A percentile compares a stretch with the other conserved stretches of the same genome.
Conservation (phyloP, 2,797 vertebrate species). For the Pseudochirops cupreus region DNA sequence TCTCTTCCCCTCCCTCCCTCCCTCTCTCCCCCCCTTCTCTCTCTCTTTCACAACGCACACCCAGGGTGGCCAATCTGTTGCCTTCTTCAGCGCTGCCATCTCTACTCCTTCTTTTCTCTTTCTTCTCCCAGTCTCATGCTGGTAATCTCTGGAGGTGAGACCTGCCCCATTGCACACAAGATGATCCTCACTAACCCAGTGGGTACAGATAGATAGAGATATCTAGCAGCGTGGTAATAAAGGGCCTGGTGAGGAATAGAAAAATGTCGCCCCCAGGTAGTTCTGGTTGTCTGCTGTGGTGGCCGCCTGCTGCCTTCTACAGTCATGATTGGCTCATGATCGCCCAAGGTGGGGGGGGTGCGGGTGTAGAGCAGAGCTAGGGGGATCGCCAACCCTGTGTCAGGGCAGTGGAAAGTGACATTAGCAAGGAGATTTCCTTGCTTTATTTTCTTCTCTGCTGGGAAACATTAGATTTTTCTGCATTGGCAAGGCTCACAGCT, state of each 20-base stretch:
- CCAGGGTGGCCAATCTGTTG: not conserved
- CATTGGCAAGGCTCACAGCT: not conserved
- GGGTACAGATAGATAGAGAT: not conserved
- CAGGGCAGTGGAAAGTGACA: not conserved
- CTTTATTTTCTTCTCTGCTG: not conserved
- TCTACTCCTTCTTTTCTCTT: not conserved
- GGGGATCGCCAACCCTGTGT: rapidly evolving
- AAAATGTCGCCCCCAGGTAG: not conserved
- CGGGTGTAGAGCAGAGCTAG: not conserved
- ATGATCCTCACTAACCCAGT: not conserved
- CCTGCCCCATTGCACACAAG: not conserved
- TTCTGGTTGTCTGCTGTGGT: not conserved
- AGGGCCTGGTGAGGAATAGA: not conserved
- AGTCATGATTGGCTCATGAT: not conserved
- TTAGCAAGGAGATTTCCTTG: not conserved
- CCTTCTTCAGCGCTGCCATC: not conserved
- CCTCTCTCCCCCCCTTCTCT: too few species aligned
- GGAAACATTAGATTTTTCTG: not conserved
- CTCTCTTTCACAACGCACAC: not conserved
- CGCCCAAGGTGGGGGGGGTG: not conserved
- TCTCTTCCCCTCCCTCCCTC: too few species aligned
- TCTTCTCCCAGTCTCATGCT: not conserved
- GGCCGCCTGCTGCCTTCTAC: not conserved
- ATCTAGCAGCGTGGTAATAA: not conserved
- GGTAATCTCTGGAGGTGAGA: not conserved